Percentiles rank a stretch among this genome's conserved stretches.
These are phyloP conservation scores for Drosophila arawakana DNA, from an alignment of 1,140 invertebrate species.

Conservation along the genomic window DNA sequence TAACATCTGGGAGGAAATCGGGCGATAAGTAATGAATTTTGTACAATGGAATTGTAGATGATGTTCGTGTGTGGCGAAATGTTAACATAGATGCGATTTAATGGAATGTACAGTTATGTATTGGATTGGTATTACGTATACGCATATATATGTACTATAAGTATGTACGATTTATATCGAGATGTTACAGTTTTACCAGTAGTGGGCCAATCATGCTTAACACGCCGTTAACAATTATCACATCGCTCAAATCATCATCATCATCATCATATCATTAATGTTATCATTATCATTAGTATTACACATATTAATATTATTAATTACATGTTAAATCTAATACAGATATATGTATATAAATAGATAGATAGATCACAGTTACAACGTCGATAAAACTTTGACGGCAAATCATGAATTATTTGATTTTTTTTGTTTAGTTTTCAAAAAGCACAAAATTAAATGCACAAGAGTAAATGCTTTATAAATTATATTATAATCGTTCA, in stretches of 20 bases:
- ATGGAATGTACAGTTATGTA: constrained; percentile 19
- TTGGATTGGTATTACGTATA: constrained; percentile 44
- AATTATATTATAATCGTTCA: constrained; percentile 35
- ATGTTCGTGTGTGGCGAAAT: constrained; percentile 52
- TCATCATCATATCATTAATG: constrained; percentile 34
- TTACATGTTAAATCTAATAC: constrained; percentile 31
- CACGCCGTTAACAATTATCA: constrained; percentile 78
- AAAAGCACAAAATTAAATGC: constrained; percentile 71
- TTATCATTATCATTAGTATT: constrained; percentile 21
- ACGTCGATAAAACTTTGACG: constrained; percentile 60
- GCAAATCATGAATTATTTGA: constrained; percentile 67
- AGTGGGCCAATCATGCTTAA: constrained; percentile 84
- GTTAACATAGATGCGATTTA: constrained; percentile 44
- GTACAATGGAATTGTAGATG: constrained; percentile 68
- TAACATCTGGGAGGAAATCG: constrained; percentile 9
- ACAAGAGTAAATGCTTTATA: constrained; percentile 65
- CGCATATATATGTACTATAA: constrained; percentile 40
- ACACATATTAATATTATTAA: constrained; percentile 28
- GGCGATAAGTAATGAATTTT: constrained; percentile 63
- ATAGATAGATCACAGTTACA: constrained; percentile 63
- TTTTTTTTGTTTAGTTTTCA: constrained; percentile 35
- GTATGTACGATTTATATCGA: constrained; percentile 39
- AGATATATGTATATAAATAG: constrained; percentile 22
- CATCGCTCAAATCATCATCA: constrained; percentile 74
- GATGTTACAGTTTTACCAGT: constrained; percentile 82